Evolutionary conservation across 2,888 invertebrate species (phyloP).

Genomic region (Ceriagrion tenellum): DNA sequence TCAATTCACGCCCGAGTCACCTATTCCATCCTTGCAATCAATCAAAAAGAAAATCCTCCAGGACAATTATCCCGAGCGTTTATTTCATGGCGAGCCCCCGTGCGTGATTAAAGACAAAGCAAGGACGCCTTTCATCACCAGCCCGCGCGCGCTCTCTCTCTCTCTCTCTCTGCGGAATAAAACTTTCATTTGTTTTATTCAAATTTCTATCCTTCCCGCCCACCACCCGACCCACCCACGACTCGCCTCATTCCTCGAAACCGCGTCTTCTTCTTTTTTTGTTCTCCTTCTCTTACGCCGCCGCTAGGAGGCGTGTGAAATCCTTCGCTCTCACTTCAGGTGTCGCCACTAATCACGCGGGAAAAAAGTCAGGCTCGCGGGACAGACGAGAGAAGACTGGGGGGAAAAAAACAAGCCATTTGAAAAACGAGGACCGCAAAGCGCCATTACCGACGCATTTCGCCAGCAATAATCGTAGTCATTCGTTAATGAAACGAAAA

Average conservation of each 20-base stretch:
- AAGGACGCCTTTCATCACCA: slow-evolving; percentile 19
- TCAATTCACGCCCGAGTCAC: slow-evolving; percentile 22
- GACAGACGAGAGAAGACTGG: not conserved
- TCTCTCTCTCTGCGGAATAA: not conserved
- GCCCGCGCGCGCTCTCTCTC: no score
- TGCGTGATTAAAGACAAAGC: slow-evolving; percentile 37
- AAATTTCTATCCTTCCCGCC: not conserved
- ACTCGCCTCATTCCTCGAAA: not conserved
- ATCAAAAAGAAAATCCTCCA: slow-evolving; percentile 8
- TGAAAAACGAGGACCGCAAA: not conserved
- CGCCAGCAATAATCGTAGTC: no score
- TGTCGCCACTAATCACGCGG: slow-evolving; percentile 21
- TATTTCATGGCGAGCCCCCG: slow-evolving; percentile 16
- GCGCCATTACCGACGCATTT: no score
- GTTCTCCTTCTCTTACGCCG: not conserved
- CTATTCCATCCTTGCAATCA: slow-evolving; percentile 1
- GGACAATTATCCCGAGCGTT: slow-evolving; percentile 8
- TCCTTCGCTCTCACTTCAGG: not conserved
- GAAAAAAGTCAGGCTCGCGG: not conserved
- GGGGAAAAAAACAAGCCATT: not conserved
- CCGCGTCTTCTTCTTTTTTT: not conserved
- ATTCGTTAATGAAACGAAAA: no score
- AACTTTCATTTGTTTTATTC: slow-evolving; percentile 36
- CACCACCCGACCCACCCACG: not conserved
- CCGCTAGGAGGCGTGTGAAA: not conserved